A percentile compares a stretch with the other conserved stretches of the same genome.
These are phyloP conservation scores for Drosophila bipectinata DNA, from an alignment of 1,140 invertebrate species.

Conservation along the genomic window DNA sequence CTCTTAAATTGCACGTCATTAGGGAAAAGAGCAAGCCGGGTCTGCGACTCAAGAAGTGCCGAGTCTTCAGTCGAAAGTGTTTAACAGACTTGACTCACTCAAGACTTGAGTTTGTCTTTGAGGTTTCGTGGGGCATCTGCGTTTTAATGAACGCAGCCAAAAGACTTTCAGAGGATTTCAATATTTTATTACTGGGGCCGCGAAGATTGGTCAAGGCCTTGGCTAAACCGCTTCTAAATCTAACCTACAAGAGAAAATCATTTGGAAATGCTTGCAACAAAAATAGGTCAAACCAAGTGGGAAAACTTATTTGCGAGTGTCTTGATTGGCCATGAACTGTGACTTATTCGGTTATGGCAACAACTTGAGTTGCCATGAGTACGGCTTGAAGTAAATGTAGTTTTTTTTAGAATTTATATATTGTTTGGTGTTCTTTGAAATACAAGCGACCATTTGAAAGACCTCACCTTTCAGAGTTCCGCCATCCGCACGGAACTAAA, in stretches of 20 bases:
- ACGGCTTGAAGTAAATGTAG: not conserved
- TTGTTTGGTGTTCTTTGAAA: not conserved
- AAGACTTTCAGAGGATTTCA: conserved; percentile 6
- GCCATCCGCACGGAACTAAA: conserved; percentile 19
- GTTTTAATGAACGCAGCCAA: conserved; percentile 61
- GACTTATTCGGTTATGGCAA: not conserved
- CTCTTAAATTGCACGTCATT: conserved; percentile 67
- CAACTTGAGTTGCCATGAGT: not conserved
- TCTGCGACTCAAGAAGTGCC: conserved; percentile 3
- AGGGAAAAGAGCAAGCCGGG: conserved; percentile 16
- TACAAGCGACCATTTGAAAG: too few species aligned
- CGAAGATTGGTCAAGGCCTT: not conserved
- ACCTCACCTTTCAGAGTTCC: conserved; percentile 1
- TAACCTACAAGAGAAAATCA: not conserved
- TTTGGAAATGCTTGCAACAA: not conserved
- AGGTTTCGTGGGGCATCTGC: conserved; percentile 48
- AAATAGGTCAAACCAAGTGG: not conserved
- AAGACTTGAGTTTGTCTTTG: conserved; percentile 45
- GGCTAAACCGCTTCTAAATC: not conserved
- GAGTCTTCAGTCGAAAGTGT: conserved; percentile 20
- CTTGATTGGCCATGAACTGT: conserved; percentile 8
- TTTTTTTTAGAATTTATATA: not conserved
- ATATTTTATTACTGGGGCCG: conserved; percentile 38
- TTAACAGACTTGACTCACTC: conserved; percentile 23
- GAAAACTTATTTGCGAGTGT: not conserved